These are phyloP conservation scores for Delphinus delphis DNA, from an alignment of 2,113 vertebrate genomes.

Conservation along the genomic window DNA sequence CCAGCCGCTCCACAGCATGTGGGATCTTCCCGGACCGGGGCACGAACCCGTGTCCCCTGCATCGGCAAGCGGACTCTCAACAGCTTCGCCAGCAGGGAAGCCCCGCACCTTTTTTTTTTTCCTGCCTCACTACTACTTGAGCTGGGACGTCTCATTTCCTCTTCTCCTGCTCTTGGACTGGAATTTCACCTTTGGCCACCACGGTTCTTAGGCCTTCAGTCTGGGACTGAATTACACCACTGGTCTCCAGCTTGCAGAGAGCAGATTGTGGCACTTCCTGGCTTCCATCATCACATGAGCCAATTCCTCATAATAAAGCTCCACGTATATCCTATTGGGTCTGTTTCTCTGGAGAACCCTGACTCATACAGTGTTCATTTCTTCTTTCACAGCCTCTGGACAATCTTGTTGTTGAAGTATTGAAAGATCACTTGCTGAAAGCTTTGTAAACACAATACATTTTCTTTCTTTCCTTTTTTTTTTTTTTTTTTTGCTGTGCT, in stretches of 20 bases:
- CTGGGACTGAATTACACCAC: background rate
- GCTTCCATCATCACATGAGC: background rate
- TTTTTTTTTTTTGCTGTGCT: too few relatives aligned
- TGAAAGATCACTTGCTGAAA: slow-evolving; percentile 12
- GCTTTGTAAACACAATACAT: background rate
- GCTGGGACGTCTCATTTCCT: background rate
- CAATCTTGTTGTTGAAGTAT: background rate
- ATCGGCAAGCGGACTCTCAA: too few relatives aligned
- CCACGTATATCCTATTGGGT: background rate
- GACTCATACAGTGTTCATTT: background rate
- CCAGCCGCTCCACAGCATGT: too few relatives aligned
- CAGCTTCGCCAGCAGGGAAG: too few relatives aligned
- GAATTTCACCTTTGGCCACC: background rate
- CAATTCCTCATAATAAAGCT: background rate
- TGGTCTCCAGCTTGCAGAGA: background rate
- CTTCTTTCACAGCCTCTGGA: background rate
- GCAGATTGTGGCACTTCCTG: background rate
- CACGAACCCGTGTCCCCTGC: too few relatives aligned
- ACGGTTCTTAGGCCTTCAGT: background rate
- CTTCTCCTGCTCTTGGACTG: background rate
- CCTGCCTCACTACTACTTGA: background rate
- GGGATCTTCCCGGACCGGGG: too few relatives aligned
- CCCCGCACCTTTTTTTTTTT: too few relatives aligned
- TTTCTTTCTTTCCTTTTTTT: too few relatives aligned
- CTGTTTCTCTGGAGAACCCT: background rate